Percentiles rank a stretch among this genome's conserved stretches.
Conservation (phyloP, 2,113 vertebrate species). For the Sardina pilchardus region DNA sequence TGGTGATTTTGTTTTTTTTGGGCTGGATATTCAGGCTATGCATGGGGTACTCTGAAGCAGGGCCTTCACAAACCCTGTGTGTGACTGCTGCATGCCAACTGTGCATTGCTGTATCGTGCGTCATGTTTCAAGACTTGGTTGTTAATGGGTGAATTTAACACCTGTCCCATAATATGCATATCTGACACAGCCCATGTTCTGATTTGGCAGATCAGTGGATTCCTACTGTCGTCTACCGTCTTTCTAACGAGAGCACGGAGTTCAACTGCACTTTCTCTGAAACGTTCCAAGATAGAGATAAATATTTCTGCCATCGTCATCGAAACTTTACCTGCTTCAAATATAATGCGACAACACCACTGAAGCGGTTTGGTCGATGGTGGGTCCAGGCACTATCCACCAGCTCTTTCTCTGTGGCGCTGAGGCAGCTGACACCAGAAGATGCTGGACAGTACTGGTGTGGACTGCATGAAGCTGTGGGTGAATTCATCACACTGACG, state of each 20-base stretch:
- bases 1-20: too few species aligned
- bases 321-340: neutral
- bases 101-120: too few species aligned
- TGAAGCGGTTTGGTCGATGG: too few species aligned
- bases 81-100: too few species aligned
- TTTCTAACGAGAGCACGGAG: neutral
- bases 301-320: slow-evolving; percentile 41
- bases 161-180: too few species aligned
- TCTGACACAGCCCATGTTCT: too few species aligned
- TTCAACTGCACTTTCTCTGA: slow-evolving; percentile 40
- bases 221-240: neutral
- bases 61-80: too few species aligned
- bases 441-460: slow-evolving; percentile 50
- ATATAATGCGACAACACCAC: neutral
- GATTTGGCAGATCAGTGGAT: neutral
- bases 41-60: too few species aligned
- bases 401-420: slow-evolving; percentile 35
- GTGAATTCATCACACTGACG: neutral
- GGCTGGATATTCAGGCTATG: too few species aligned
- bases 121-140: too few species aligned
- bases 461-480: slow-evolving; percentile 16
- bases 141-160: too few species aligned
- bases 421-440: slow-evolving; percentile 25
- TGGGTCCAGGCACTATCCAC: neutral
- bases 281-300: neutral